Base-by-base conservation (phyloP, 2,888 invertebrate species). In the Abscondita cerata region DNA sequence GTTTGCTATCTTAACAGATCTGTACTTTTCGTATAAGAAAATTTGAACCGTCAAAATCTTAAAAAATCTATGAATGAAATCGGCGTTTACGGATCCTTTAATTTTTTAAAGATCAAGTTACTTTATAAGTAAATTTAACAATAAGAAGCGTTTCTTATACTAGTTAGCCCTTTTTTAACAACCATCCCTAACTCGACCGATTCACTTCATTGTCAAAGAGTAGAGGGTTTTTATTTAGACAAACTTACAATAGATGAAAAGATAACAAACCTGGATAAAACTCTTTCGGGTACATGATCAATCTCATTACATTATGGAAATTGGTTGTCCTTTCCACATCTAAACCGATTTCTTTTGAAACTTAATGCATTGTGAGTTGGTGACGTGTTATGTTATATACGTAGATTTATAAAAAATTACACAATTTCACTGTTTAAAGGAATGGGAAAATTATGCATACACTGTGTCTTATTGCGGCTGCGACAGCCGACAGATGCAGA, bases 301-400 rank as follows among this genome's bases (percentile, higher is more conserved):
- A 75, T 71, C 75, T 75, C 75, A 75, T 76, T 76, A 77, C 76
- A 77, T 75, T 76, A 76, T 77, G 77, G 70, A 75, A 76, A 76
- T 76, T 70, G 65, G 67, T 67, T 70, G 70, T 60, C 68, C 70
- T 68, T 68, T 69, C 33, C 15, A 36, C 51, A 52, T 38, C 44
- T 46, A 59, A 59, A 51, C 44, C 50, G 46, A 41, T 47, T 57
- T 54, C 46, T 50, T 59, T 52, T 41, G 40, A 52, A 33, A 20
- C 33, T 50, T 48, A 9, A 34, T 13, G 44, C 34, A 25, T 33
- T 34, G 8, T 34, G 12, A 44, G 5, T 15, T 44, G 19, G 18
- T 44, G 44, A 19, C 44, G 44, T 19, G 44, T 44, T 44, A 3
- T 8, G 16, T 18, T 44, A n/a, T 18, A 44, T 18, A 18, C 44